phyloP scores from a whole-genome alignment of 2,888 invertebrate genomes.

The Drosophila mimetica region DNA sequence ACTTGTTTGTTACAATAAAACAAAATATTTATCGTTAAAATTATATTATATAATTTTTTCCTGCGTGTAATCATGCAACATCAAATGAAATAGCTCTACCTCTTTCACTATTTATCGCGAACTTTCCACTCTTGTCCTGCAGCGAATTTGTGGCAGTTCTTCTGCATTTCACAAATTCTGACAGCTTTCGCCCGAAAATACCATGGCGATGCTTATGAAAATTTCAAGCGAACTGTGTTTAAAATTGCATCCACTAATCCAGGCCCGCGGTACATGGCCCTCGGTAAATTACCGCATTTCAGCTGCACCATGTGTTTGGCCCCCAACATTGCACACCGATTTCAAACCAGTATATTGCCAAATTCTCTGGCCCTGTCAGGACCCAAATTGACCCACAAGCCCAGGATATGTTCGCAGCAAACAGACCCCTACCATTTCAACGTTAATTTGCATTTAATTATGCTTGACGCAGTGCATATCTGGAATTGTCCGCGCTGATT shows the following conservation, averaged over 20 bases:
- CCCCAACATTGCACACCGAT: conserved; percentile 92
- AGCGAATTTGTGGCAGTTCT: conserved; percentile 87
- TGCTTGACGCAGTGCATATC: conserved; percentile 83
- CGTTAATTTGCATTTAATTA: conserved; percentile 66
- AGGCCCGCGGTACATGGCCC: conserved; percentile 94
- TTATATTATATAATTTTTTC: too few species aligned
- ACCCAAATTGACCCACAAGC: conserved; percentile 88
- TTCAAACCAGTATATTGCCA: conserved; percentile 97
- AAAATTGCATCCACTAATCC: conserved; percentile 15
- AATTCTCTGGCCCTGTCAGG: conserved; percentile 1
- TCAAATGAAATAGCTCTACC: background rate
- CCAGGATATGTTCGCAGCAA: background rate
- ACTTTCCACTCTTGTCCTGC: conserved; percentile 83
- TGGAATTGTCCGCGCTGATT: conserved; percentile 85
- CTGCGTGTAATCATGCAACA: background rate
- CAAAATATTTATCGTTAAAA: too few species aligned
- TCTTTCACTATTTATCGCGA: background rate
- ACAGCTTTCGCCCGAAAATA: conserved; percentile 84
- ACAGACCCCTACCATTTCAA: conserved; percentile 79
- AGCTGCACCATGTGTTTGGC: conserved; percentile 88
- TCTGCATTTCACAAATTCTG: conserved; percentile 85
- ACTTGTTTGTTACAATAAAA: too few species aligned
- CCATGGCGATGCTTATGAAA: conserved; percentile 91
- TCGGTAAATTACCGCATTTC: background rate
- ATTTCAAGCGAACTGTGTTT: conserved; percentile 84